These are phyloP conservation scores for Beroe forskalii DNA, from an alignment of 37 sponge, comb jelly and placozoan species.

Conservation along the genomic window DNA sequence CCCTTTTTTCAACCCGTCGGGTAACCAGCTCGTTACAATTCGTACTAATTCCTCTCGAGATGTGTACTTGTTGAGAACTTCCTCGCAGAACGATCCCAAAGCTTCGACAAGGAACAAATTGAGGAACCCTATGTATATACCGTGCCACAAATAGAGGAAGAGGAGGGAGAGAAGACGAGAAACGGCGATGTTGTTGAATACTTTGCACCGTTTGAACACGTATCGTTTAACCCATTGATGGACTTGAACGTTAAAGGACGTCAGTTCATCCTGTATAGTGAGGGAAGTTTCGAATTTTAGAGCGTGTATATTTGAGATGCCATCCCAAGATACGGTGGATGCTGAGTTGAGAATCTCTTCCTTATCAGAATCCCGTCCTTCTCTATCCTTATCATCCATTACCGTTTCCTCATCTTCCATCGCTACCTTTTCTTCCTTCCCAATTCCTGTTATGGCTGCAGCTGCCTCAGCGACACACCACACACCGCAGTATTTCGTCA, in stretches of 20 bases:
- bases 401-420: too few relatives aligned
- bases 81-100: conserved; percentile 8
- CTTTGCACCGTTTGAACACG: conserved; percentile 35
- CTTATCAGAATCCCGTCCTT: not conserved
- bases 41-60: too few relatives aligned
- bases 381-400: not conserved
- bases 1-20: too few relatives aligned
- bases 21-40: too few relatives aligned
- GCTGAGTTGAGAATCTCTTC: too few relatives aligned
- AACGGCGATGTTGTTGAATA: not conserved
- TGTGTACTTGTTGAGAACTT: conserved; percentile 7
- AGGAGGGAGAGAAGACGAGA: not conserved
- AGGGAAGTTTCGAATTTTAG: conserved; percentile 38
- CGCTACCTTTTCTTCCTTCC: not conserved
- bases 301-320: not conserved
- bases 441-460: not conserved
- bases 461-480: conserved; percentile 21
- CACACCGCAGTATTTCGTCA: conserved; percentile 24
- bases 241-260: conserved; percentile 1
- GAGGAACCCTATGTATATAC: conserved; percentile 40
- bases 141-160: conserved; percentile 56
- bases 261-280: conserved; percentile 59
- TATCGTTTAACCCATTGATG: conserved; percentile 42
- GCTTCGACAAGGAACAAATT: conserved; percentile 48
- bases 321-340: not conserved